A percentile compares a stretch with the other conserved stretches of the same genome.
These are phyloP conservation scores for Suricata suricatta DNA, from an alignment of 2,113 vertebrate genomes.

Conservation along the genomic window DNA sequence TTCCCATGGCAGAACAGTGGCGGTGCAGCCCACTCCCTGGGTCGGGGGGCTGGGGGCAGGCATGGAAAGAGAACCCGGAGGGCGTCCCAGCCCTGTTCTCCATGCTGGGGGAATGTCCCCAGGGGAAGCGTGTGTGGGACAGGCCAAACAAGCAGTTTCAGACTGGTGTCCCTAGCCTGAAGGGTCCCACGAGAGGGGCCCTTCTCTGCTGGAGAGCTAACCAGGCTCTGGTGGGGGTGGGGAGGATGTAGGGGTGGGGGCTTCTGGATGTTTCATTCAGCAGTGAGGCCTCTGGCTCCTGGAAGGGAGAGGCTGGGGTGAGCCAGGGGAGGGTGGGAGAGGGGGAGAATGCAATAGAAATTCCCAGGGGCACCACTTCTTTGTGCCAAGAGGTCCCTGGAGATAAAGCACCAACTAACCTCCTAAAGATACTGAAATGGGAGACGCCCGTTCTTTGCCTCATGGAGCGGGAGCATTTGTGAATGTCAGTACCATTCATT, in stretches of 20 bases:
- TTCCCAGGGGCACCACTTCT: neutral
- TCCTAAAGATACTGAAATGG: neutral
- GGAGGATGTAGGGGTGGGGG: rapidly evolving
- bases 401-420: neutral
- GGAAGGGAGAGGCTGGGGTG: neutral
- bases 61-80: neutral
- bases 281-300: neutral
- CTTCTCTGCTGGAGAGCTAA: neutral
- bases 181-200: no score
- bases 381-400: neutral
- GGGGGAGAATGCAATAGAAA: neutral
- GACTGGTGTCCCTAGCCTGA: no score
- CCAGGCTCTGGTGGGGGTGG: neutral
- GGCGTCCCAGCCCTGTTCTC: neutral
- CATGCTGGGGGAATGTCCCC: neutral
- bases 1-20: conserved; percentile 36
- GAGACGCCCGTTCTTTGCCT: neutral
- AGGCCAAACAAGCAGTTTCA: neutral
- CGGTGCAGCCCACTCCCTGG: neutral
- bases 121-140: neutral
- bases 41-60: neutral
- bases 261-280: neutral
- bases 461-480: neutral
- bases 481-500: neutral
- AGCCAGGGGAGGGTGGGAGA: neutral